Evolutionary conservation across 1,140 invertebrate species (phyloP), one percentile per base, ranked within the genome.

Genomic region (Drosophila ogumai): DNA sequence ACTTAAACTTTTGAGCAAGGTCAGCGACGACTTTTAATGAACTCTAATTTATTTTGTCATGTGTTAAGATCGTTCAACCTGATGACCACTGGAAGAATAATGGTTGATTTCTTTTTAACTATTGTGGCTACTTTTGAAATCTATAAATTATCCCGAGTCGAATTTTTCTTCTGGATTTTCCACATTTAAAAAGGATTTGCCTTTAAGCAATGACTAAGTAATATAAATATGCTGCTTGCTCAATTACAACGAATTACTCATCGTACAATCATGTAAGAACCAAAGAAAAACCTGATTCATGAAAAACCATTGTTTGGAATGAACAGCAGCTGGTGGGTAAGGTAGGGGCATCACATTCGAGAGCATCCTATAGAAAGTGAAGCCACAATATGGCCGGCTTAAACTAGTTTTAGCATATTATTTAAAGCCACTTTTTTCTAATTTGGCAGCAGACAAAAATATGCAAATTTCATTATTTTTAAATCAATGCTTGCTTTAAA

Each of bases 241-340:
- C 41, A 31, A 68, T 68, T 68, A 34, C 65, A 66, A 34, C 7
- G 66, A 50, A 66, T 66, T 68, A 68, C 60, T 68, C 60, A 65
- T 41, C 7, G 25, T n/a, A 13, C 8, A 65, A 34, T 34, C 56
- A 43, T 43, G 38, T 34, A 65, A 65, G 32, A 43, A 32, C 60
- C 25, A 2, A 19, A 64, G 63, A 31, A 17, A 49, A 41, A 66
- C 61, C 17, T 68, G 65, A 68, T 32, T 50, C 65, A 65, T 25
- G 10, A 50, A 68, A 49, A 41, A 9, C 60, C 47, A 66, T 66
- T 68, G 60, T 32, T 32, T 10, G n/a, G 28, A 41, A 50, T n/a
- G 12, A 25, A 7, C 15, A 17, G 5, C 15, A 36, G 49, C 13
- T 38, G 34, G 28, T n/a, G 1, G 19, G 13, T 36, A 15, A 13